Conservation (phyloP, 1,140 invertebrate species). For the Caenorhabditis inopinata region DNA sequence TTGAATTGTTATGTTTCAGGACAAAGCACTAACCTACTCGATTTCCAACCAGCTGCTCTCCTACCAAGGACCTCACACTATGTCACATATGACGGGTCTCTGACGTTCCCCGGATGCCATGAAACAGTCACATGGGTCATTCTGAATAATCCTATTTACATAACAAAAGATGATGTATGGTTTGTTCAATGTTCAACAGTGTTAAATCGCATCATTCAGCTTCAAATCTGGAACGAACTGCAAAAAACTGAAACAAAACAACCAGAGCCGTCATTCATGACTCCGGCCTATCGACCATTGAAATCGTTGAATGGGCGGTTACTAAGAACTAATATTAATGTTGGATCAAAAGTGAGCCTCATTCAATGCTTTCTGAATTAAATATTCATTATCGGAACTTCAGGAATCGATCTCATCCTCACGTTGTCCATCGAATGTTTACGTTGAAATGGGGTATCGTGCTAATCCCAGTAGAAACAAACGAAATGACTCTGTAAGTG, state of each 20-base stretch:
- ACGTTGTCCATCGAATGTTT: conserved; percentile 58
- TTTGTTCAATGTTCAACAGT: not conserved
- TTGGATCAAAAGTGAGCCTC: conserved; percentile 73
- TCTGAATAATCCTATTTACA: conserved; percentile 90
- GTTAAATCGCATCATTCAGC: conserved; percentile 69
- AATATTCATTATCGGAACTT: no score
- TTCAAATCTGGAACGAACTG: conserved; percentile 80
- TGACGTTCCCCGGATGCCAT: conserved; percentile 78
- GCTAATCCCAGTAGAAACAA: conserved; percentile 52
- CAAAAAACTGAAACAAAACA: conserved; percentile 81
- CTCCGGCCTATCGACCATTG: conserved; percentile 87
- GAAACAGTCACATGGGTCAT: conserved; percentile 82
- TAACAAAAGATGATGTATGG: conserved; percentile 62
- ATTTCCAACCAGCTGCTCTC: conserved; percentile 71
- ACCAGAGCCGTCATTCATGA: conserved; percentile 80
- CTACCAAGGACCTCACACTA: conserved; percentile 85
- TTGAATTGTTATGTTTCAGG: conserved; percentile 49
- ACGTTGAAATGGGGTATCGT: conserved; percentile 61
- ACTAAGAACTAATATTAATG: conserved; percentile 93
- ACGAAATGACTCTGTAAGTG: not conserved
- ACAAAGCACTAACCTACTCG: conserved; percentile 47
- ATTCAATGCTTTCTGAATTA: not conserved
- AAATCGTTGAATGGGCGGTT: conserved; percentile 86
- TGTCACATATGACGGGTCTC: conserved; percentile 95
- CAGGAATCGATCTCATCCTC: not conserved